These are phyloP conservation scores for Tautogolabrus adspersus DNA, from an alignment of 2,113 vertebrate species.

Conservation along the genomic window DNA sequence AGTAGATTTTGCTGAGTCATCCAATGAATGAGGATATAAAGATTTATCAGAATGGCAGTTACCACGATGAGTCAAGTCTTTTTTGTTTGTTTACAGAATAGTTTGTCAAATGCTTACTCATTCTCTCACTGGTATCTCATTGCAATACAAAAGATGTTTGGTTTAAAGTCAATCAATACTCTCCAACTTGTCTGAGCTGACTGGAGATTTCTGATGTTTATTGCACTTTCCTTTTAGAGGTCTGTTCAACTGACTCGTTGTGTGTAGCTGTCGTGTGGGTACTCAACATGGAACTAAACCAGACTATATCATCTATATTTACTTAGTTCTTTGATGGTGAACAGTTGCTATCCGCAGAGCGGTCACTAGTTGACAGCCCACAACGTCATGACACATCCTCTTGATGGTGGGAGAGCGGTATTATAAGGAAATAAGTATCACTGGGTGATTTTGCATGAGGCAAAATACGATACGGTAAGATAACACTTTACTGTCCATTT, in stretches of 20 bases:
- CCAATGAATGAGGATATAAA: neutral
- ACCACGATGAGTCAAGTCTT: neutral
- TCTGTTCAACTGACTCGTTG: neutral
- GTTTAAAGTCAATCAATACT: neutral
- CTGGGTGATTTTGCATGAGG: conserved; percentile 52
- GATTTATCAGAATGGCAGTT: neutral
- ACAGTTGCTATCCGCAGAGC: neutral
- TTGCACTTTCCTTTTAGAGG: conserved; percentile 6
- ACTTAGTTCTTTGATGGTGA: conserved; percentile 32
- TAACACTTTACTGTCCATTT: too few relatives aligned
- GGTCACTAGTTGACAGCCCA: neutral
- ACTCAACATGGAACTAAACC: conserved; percentile 8
- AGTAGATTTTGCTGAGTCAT: too few relatives aligned
- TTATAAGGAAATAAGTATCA: conserved; percentile 27
- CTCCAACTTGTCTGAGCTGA: neutral
- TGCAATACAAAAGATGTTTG: neutral
- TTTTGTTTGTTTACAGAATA: neutral
- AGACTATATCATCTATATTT: neutral
- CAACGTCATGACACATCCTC: neutral
- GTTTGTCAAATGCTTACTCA: neutral
- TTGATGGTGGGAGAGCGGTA: neutral
- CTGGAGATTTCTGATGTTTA: neutral
- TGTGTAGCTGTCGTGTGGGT: neutral
- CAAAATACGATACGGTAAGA: neutral
- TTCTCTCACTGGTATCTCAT: neutral